These are phyloP conservation scores for Rhogogaster chlorosoma DNA, from an alignment of 2,888 invertebrate genomes.

Conservation along the genomic window DNA sequence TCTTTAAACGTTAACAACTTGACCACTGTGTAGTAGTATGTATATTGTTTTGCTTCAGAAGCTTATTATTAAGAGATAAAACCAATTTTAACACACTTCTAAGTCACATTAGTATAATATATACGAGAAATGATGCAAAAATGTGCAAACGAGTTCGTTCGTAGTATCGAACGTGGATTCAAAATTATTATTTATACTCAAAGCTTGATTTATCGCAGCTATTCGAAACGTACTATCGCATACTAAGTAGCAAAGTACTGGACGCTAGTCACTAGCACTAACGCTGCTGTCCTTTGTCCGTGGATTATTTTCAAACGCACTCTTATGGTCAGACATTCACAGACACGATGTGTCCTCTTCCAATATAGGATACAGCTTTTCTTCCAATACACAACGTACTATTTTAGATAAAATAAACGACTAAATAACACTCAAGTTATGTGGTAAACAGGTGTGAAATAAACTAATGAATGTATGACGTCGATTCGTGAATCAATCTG, in stretches of 20 bases:
- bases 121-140: not conserved
- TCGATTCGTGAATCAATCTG: not conserved
- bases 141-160: no score
- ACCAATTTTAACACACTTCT: not conserved
- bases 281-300: not conserved
- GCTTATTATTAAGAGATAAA: not conserved
- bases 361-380: not conserved
- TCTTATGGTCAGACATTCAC: not conserved
- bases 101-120: not conserved
- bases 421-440: not conserved
- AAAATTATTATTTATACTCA: not conserved
- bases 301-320: not conserved
- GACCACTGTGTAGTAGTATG: slow-evolving; percentile 46
- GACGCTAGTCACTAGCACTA: slow-evolving; percentile 16
- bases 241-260: not conserved
- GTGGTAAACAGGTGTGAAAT: not conserved
- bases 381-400: slow-evolving; percentile 18
- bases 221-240: not conserved
- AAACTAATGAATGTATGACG: not conserved
- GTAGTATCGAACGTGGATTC: not conserved
- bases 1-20: slow-evolving; percentile 61
- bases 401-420: not conserved
- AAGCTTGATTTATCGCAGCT: not conserved
- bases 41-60: not conserved
- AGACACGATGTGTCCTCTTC: not conserved